A percentile compares a stretch with the other conserved stretches of the same genome.
phyloP scores from a whole-genome alignment of 2,113 vertebrate genomes.

The Aix galericulata region DNA sequence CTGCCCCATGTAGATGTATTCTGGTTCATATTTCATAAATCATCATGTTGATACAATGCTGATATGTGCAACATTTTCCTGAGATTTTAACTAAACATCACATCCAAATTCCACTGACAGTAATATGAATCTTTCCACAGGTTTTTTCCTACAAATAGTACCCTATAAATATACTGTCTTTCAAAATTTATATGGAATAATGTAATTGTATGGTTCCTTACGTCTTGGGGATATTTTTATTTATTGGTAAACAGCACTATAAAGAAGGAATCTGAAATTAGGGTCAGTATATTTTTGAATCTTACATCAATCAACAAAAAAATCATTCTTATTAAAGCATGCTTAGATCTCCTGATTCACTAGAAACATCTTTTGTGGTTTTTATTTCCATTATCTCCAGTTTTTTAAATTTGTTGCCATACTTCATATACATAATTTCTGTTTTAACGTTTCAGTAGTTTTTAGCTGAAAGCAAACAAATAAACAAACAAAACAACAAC shows the following conservation, averaged over 20 bases:
- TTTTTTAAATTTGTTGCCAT: neutral
- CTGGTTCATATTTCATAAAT: slow-evolving; percentile 74
- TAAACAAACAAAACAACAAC: neutral
- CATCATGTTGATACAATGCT: slow-evolving; percentile 64
- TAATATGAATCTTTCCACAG: neutral
- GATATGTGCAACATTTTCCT: slow-evolving; percentile 68
- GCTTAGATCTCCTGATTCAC: neutral
- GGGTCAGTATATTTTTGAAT: neutral
- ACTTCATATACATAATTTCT: neutral
- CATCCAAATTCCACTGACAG: neutral
- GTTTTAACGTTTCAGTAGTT: neutral
- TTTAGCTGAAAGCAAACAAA: neutral
- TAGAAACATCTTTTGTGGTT: neutral
- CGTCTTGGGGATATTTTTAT: neutral
- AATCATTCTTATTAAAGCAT: neutral
- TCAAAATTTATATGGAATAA: slow-evolving; percentile 53
- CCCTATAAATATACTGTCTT: slow-evolving; percentile 47
- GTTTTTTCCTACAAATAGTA: slow-evolving; percentile 44
- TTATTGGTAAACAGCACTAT: neutral
- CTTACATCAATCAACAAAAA: neutral
- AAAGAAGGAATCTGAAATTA: neutral
- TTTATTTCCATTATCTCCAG: neutral
- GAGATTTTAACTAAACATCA: slow-evolving; percentile 56
- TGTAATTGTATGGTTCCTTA: slow-evolving; percentile 15
- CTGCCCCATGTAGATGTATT: slow-evolving; percentile 54